Conservation (phyloP, 2,888 invertebrate genomes). For the Diaperis boleti region DNA sequence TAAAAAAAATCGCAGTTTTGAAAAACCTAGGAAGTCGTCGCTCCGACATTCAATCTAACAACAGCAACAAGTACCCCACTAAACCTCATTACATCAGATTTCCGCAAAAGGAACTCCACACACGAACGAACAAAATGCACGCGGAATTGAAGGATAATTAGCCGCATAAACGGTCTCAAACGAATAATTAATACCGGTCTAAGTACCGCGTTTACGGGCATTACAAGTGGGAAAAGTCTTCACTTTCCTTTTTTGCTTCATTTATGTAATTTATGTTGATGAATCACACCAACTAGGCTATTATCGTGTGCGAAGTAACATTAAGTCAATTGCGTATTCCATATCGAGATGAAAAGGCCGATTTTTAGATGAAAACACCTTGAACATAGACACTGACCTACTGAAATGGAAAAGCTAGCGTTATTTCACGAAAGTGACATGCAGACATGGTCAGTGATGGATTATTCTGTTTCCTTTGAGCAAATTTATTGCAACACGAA, state of each 20-base stretch:
- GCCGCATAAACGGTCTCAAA: conserved; percentile 27
- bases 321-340: conserved; percentile 5
- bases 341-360: conserved; percentile 29
- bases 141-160: conserved; percentile 21
- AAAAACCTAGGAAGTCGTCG: not conserved
- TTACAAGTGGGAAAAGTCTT: conserved; percentile 14
- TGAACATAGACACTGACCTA: conserved; percentile 32
- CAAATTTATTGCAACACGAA: too few relatives aligned
- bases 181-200: conserved; percentile 10
- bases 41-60: not conserved
- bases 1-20: too few relatives aligned
- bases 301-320: conserved; percentile 8
- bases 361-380: conserved; percentile 26
- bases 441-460: not conserved
- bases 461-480: too few relatives aligned
- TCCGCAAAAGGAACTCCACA: conserved; percentile 3
- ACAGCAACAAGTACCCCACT: not conserved
- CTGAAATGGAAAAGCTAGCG: conserved; percentile 10
- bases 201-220: conserved; percentile 1
- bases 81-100: not conserved
- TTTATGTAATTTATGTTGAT: conserved; percentile 16
- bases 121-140: conserved; percentile 14
- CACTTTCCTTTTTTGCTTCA: conserved; percentile 30
- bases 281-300: conserved; percentile 14
- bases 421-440: not conserved